These are phyloP conservation scores for Plebejus melissa DNA, from an alignment of 2,888 invertebrate genomes.

Conservation along the genomic window DNA sequence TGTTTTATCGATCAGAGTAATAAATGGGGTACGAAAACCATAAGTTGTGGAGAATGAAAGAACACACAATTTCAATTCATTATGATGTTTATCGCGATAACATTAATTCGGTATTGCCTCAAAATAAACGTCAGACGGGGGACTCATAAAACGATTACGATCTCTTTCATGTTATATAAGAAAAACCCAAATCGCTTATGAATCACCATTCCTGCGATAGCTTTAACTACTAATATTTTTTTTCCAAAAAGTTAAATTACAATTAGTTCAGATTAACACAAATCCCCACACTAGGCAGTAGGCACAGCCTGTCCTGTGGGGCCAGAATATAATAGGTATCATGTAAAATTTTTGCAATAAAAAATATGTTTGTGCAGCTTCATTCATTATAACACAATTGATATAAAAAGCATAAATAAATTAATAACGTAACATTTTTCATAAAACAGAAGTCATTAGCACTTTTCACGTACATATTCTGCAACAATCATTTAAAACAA, in stretches of 20 bases:
- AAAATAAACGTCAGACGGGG: constrained; percentile 27
- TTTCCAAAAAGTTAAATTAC: no score
- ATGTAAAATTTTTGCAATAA: not conserved
- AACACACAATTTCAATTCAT: constrained; percentile 29
- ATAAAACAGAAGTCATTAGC: no score
- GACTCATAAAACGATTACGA: constrained; percentile 14
- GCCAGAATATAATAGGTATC: not conserved
- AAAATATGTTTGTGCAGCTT: no score
- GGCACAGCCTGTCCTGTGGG: no score
- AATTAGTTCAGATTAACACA: no score
- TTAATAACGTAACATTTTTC: no score
- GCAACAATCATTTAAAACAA: no score
- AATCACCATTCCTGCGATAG: not conserved
- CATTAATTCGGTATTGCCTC: constrained; percentile 23
- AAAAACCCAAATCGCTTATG: constrained; percentile 12
- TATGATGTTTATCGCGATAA: constrained; percentile 29
- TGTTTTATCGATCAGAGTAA: not conserved
- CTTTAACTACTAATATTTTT: not conserved
- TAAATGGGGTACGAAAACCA: not conserved
- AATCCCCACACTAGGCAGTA: no score
- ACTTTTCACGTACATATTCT: no score
- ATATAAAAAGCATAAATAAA: no score
- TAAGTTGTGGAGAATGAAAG: constrained; percentile 18
- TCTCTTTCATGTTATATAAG: constrained; percentile 26
- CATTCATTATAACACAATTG: no score